Conservation (phyloP, 2,797 vertebrate species). For the Pseudochromis fuscus region DNA sequence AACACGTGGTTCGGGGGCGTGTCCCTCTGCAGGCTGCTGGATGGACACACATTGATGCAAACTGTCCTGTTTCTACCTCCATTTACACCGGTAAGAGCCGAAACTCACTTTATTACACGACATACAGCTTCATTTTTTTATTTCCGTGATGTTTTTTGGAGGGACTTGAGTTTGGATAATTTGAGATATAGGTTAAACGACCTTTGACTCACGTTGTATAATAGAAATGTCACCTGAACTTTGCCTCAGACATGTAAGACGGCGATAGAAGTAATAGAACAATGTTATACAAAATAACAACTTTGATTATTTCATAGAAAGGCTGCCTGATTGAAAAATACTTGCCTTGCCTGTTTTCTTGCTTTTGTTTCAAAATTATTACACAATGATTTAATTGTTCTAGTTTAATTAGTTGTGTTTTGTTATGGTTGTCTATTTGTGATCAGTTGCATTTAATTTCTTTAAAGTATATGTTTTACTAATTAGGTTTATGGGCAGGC, state of each 20-base stretch:
- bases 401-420: background rate
- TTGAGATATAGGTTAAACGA: too few relatives aligned
- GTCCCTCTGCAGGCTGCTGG: background rate
- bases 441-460: background rate
- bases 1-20: conserved; percentile 55
- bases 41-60: background rate
- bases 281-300: background rate
- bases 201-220: background rate
- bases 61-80: background rate
- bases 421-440: background rate
- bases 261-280: background rate
- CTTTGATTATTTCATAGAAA: background rate
- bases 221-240: conserved; percentile 36
- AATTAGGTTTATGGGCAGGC: background rate
- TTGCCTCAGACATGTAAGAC: conserved; percentile 13
- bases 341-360: background rate
- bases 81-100: conserved; percentile 61
- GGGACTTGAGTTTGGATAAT: background rate
- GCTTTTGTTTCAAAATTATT: background rate
- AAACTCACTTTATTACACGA: background rate
- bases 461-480: background rate
- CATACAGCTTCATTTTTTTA: background rate
- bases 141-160: background rate
- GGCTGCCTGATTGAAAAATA: background rate
- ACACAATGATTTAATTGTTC: too few relatives aligned